Evolutionary conservation across 2,797 vertebrate genomes (phyloP).

Genomic region (Naso thynnoides): DNA sequence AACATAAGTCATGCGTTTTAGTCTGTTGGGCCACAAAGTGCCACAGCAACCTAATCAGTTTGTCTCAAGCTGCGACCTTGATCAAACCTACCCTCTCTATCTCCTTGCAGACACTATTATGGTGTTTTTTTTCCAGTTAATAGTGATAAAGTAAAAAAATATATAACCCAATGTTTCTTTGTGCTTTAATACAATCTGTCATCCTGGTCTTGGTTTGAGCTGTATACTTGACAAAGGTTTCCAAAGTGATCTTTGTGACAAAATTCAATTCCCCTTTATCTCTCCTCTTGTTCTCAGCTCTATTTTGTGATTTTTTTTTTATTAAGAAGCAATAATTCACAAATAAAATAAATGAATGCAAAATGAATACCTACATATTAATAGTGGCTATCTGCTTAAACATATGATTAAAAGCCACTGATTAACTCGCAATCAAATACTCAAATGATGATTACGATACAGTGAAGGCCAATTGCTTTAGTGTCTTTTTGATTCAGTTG

Average conservation of each 20-base stretch:
- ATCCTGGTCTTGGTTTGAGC: slow-evolving; percentile 34
- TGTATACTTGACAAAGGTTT: slow-evolving; percentile 32
- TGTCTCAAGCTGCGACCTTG: slow-evolving; percentile 64
- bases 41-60: slow-evolving; percentile 53
- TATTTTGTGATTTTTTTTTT: slow-evolving; percentile 7
- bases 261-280: slow-evolving; percentile 1
- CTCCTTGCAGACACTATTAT: slow-evolving; percentile 18
- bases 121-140: slow-evolving; percentile 8
- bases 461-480: not conserved
- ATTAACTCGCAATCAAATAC: slow-evolving; percentile 12
- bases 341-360: slow-evolving; percentile 3
- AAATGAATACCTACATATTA: not conserved
- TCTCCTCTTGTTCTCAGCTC: slow-evolving; percentile 2
- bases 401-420: not conserved
- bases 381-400: slow-evolving; percentile 4
- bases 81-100: slow-evolving; percentile 35
- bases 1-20: slow-evolving; percentile 68
- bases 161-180: slow-evolving; percentile 25
- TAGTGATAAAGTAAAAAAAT: slow-evolving; percentile 36
- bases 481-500: slow-evolving; percentile 13
- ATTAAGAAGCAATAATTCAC: slow-evolving; percentile 8
- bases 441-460: not conserved
- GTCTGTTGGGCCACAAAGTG: slow-evolving; percentile 57
- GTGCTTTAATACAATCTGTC: slow-evolving; percentile 40
- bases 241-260: slow-evolving; percentile 30